Base-by-base conservation (phyloP, 1,140 invertebrate species). In the Drosophila ambigua region DNA sequence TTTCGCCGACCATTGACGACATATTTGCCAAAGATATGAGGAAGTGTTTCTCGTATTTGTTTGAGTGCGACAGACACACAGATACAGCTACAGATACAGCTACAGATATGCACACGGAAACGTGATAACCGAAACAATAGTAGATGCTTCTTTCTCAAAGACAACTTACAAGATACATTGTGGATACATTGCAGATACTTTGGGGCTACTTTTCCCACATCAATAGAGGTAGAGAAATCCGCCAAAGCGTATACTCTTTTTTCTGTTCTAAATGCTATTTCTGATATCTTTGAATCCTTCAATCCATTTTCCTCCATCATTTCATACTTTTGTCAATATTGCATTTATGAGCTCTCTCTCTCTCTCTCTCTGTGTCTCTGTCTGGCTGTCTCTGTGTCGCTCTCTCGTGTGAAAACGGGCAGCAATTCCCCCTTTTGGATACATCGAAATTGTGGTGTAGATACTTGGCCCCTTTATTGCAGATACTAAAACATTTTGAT, bases 11-110 rank as follows among this genome's bases (percentile, higher is more conserved):
- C 11, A 39, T 31, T 43, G 66, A 68, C 64, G 64, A 69, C 58
- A 49, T 69, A 71, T 71, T 74, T 74, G 72, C 72, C 60, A 5
- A 74, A 74, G 28, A 74, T 73, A 74, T 74, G 71, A 74, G 52
- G 71, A 74, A 74, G 71, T 74, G 15, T 50, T 73, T 73, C 39
- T 65, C 41, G 49, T 55, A 49, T 63, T 55, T 69, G 64, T 45
- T 63, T 16, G 26, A 51, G 35, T 45, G 39, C 39, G 54, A 39
- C 4, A 50, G 39, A 41, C 15, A 59, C 50, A 11, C 13, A 23
- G 24, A 57, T 0, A 16, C 16, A 16, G 16, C 16, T 16, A 62
- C 39, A 46, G 15, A n/a, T 23, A 41, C 5, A 41, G 8, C 4
- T 9, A 50, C 6, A 49, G 39, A 28, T 31, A 59, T 48, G 50